Evolutionary conservation across 1,140 invertebrate species (phyloP), one percentile per base, ranked within the genome.

Genomic region (Aphelenchoides fujianensis): DNA sequence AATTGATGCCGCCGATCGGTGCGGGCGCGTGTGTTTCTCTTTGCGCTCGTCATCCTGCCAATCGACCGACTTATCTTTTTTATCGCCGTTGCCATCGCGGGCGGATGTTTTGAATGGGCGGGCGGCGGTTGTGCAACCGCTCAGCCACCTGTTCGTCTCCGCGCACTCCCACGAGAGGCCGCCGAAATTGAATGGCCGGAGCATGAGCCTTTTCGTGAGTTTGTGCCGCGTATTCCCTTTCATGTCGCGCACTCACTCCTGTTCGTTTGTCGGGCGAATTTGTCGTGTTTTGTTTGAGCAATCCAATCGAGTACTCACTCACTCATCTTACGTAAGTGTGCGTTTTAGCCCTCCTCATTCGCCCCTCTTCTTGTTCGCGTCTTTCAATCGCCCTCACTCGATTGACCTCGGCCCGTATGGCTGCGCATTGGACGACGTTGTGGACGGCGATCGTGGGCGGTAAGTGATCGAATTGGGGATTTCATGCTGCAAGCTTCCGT

Each of bases 111-210:
- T 48, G 41, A 23, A 48, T 23, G n/a, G n/a, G n/a, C n/a, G n/a
- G n/a, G n/a, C n/a, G n/a, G n/a, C n/a, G n/a, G n/a, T n/a, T n/a
- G n/a, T n/a, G 41, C 41, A 48, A 48, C 41, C 41, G 23, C 23
- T 48, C 12, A 48, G 41, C 41, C 41, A 48, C 41, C 41, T 48
- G 41, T 48, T 48, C 41, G n/a, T n/a, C n/a, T n/a, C n/a, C n/a
- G 41, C 41, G 41, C 41, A 48, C 41, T 48, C 23, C 12, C 12
- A 16, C 12, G 41, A 48, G 41, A 48, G 41, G 41, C 23, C 41
- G 41, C 23, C 41, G 41, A 48, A 48, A n/a, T n/a, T 48, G 41
- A 23, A 48, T 23, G 23, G 41, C 12, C 41, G 41, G 41, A 48
- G 23, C 23, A 48, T 23, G 41, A 48, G 41, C 23, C 23, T 48